Base-by-base conservation (phyloP, 2,888 invertebrate genomes). In the Amiota minor region DNA sequence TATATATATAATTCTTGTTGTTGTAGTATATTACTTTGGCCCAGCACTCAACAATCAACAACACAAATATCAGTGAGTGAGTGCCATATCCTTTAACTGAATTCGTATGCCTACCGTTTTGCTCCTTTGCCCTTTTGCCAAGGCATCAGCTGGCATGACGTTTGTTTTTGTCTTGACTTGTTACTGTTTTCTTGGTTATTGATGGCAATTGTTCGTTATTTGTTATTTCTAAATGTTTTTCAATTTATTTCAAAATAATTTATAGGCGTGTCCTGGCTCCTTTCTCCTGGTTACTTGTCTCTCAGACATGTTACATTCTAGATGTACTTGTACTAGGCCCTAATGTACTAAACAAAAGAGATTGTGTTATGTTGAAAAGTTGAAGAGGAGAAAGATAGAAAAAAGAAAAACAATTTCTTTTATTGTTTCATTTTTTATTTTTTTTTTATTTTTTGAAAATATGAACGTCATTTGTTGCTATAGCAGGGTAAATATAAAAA, bases 161-260 rank as follows among this genome's bases (percentile, higher is more conserved):
- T 6, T 79, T 45, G 64, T 55, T 53, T 20, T 45, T 35, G 64
- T n/a, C 23, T 50, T 50, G 35, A 35, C 35, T n/a, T 14, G 62
- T 49, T 55, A 16, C n/a, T 53, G 50, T 35, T 61, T 45, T 35
- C 80, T 85, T 82, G 85, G 83, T 83, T 83, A 83, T 83, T 83
- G 83, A 85, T 83, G 81, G 80, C 82, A 59, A 56, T 47, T 46
- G 62, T 55, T 62, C 65, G 65, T 59, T 56, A 55, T 72, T 67
- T 75, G 80, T 76, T 74, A 72, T 75, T 76, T 82, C 83, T 84
- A 83, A 85, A 85, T 85, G 83, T 84, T 83, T 83, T 83, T 85
- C 83, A 85, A 83, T 83, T 85, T 83, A 83, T 83, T 83, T 85
- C 82, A 76, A 77, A 76, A 81, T 77, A 83, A 83, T 85, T 83